These are phyloP conservation scores for Drosophila colorata DNA, from an alignment of 2,888 invertebrate genomes.

Conservation along the genomic window DNA sequence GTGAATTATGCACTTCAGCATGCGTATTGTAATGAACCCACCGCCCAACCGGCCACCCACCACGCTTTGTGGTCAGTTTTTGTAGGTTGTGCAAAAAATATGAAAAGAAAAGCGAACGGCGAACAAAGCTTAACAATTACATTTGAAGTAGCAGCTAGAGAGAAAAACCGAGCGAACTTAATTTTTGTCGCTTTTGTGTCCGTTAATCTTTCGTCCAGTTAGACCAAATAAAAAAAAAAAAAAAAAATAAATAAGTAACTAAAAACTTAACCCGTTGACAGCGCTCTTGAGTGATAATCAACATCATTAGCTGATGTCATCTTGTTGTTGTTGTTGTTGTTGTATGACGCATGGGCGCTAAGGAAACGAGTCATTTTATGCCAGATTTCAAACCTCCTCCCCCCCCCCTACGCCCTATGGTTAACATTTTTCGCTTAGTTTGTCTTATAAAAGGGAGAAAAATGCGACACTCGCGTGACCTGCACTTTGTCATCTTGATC, in stretches of 20 bases:
- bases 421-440: neutral
- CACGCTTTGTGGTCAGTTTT: slow-evolving; percentile 59
- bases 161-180: neutral
- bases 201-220: too few species aligned
- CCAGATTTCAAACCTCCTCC: slow-evolving; percentile 8
- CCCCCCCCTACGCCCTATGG: neutral
- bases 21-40: slow-evolving; percentile 50
- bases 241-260: too few species aligned
- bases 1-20: slow-evolving; percentile 61
- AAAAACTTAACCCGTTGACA: slow-evolving; percentile 21
- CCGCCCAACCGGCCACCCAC: neutral
- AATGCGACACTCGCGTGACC: slow-evolving; percentile 68
- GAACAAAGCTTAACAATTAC: slow-evolving; percentile 36
- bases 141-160: neutral
- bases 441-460: slow-evolving; percentile 41
- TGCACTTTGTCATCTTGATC: slow-evolving; percentile 77
- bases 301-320: slow-evolving; percentile 22
- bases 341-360: slow-evolving; percentile 27
- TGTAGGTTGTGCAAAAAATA: slow-evolving; percentile 20
- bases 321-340: neutral
- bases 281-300: slow-evolving; percentile 23
- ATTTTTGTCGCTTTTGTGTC: too few species aligned
- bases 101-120: slow-evolving; percentile 11
- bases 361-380: slow-evolving; percentile 46
- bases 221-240: too few species aligned